Base-by-base conservation (phyloP, 2,797 vertebrate genomes). In the Pangasius djambal region DNA sequence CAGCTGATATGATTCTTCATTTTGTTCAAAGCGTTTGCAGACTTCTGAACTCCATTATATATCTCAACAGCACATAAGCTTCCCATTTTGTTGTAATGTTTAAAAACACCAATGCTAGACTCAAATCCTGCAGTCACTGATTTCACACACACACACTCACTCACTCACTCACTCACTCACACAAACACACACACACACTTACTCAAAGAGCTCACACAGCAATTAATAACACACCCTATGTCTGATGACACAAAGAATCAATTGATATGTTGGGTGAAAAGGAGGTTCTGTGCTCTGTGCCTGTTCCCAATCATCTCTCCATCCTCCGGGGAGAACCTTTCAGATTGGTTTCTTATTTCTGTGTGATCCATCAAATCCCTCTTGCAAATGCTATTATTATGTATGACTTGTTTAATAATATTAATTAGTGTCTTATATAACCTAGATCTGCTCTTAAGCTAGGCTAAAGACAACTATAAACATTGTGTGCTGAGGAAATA, bases 271-370 rank as follows among this genome's bases (percentile, higher is more conserved):
- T 34, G 48, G 83, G 57, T 40, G 28, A 63, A 85, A 85, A 85
- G 86, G 44, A 34, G 40, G 44, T 52, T 86, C n/a, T 89, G 88
- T 78, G 86, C 88, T 90, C 83, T 87, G 72, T 72, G 88, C 84
- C 87, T 79, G 77, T 70, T 89, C 89, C 16, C 77, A 91, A 82
- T 88, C 83, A 89, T 91, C 87, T 78, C 48, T 59, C 83, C 82
- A 85, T 70, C 83, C 79, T 90, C 84, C 74, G 67, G 88, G 82
- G 92, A 89, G 86, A 87, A 89, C 22, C 78, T 61, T 86, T 69
- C 59, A 89, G 44, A 90, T 88, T 92, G 85, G 72, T 74, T 90
- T 89, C 88, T 90, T 90, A 89, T 86, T 90, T 81, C 83, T 28
- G 50, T 74, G 87, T 83, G 67, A 88, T 89, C 89, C 88, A 90